Percentiles rank a stretch among this genome's conserved stretches.
phyloP scores from a whole-genome alignment of 1,140 invertebrate species.

The Lordiphosa stackelbergi region DNA sequence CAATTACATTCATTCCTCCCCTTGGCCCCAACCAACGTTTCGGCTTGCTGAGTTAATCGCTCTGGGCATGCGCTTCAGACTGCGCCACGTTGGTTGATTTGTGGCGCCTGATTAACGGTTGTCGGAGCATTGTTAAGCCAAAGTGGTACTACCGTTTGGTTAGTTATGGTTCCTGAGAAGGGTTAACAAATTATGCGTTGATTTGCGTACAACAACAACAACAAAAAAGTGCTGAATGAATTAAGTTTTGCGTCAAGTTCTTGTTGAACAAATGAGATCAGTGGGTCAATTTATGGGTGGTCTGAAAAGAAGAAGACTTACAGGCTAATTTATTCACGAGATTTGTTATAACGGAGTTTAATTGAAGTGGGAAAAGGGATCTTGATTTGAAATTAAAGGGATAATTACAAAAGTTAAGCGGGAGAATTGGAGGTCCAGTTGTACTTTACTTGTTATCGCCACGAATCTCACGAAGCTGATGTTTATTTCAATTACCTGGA shows the following conservation, averaged over 20 bases:
- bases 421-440: no score
- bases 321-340: conserved; percentile 3
- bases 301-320: conserved; percentile 6
- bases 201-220: conserved; percentile 20
- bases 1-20: conserved; percentile 1
- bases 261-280: conserved; percentile 11
- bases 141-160: conserved; percentile 31
- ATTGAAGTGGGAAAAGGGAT: conserved; percentile 4
- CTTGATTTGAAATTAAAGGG: background rate
- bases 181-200: conserved; percentile 51
- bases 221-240: conserved; percentile 30
- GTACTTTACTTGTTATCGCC: no score
- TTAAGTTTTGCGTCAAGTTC: conserved; percentile 2
- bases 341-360: conserved; percentile 11
- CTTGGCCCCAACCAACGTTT: no score
- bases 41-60: background rate
- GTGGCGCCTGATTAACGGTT: conserved; percentile 65
- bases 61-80: background rate
- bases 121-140: conserved; percentile 35
- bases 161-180: conserved; percentile 45
- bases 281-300: conserved; percentile 44
- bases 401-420: background rate
- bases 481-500: no score
- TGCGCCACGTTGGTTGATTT: conserved; percentile 35
- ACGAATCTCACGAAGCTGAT: no score